Percentiles rank a stretch among this genome's conserved stretches.
These are phyloP conservation scores for Schizothorax lantsangensis DNA, from an alignment of 2,797 vertebrate species.

Conservation along the genomic window DNA sequence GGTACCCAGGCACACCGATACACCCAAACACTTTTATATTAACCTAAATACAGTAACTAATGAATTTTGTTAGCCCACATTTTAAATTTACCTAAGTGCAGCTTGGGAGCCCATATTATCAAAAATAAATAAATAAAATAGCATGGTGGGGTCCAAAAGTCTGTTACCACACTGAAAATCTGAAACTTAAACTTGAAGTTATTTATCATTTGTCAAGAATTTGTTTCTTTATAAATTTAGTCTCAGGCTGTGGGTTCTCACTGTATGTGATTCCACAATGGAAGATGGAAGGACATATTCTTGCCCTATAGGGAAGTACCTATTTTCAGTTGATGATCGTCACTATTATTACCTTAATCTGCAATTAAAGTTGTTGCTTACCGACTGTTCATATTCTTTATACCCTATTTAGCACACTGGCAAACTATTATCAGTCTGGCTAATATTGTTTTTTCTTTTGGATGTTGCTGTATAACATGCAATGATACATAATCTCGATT, in stretches of 20 bases:
- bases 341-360: neutral
- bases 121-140: neutral
- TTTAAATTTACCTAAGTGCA: neutral
- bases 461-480: neutral
- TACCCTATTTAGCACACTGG: neutral
- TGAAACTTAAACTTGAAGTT: neutral
- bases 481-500: neutral
- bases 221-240: too few relatives aligned
- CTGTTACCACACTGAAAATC: neutral
- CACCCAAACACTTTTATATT: neutral
- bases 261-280: neutral
- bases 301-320: neutral
- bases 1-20: neutral
- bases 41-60: constrained; percentile 2
- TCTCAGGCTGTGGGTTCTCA: neutral
- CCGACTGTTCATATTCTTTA: neutral
- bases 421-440: neutral
- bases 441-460: too few relatives aligned
- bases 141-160: neutral
- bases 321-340: neutral
- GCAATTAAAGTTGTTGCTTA: neutral
- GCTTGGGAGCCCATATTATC: neutral
- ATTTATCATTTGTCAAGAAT: too few relatives aligned
- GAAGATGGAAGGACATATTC: neutral
- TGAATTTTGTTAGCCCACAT: neutral